phyloP scores from a whole-genome alignment of 2,113 vertebrate genomes.

The Passer domesticus region DNA sequence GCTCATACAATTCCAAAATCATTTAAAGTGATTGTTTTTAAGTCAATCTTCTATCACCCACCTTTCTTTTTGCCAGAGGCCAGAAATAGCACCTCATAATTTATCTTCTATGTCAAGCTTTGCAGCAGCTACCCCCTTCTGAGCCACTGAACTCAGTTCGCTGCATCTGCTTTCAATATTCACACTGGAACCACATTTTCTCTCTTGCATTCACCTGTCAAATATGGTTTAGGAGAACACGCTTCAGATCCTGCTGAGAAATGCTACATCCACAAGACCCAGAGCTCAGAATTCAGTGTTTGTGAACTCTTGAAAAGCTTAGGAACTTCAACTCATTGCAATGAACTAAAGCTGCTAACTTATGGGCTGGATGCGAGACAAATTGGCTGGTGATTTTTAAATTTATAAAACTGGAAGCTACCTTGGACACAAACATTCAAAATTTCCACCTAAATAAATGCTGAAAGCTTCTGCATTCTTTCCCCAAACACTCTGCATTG shows the following conservation, averaged over 20 bases:
- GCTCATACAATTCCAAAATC: conserved; percentile 4
- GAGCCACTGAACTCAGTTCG: background rate
- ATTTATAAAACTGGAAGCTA: background rate
- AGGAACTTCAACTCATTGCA: background rate
- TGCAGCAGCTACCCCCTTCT: background rate
- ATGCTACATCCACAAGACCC: background rate
- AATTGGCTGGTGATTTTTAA: background rate
- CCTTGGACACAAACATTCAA: background rate
- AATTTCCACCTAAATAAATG: background rate
- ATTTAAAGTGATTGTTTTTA: conserved; percentile 33
- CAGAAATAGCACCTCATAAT: conserved; percentile 41
- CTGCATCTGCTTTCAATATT: conserved; percentile 42
- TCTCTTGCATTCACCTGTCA: conserved; percentile 41
- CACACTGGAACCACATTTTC: conserved; percentile 9
- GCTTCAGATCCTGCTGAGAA: conserved; percentile 22
- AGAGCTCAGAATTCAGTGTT: background rate
- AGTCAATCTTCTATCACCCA: background rate
- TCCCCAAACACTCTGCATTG: background rate
- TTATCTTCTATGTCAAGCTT: background rate
- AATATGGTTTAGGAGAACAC: conserved; percentile 4
- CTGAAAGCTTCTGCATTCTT: background rate
- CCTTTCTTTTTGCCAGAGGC: conserved; percentile 8
- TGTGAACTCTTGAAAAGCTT: background rate
- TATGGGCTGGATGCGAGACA: background rate
- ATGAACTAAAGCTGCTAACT: background rate